Evolutionary conservation across 2,888 invertebrate species (phyloP).

Genomic region (Tiphia femorata): DNA sequence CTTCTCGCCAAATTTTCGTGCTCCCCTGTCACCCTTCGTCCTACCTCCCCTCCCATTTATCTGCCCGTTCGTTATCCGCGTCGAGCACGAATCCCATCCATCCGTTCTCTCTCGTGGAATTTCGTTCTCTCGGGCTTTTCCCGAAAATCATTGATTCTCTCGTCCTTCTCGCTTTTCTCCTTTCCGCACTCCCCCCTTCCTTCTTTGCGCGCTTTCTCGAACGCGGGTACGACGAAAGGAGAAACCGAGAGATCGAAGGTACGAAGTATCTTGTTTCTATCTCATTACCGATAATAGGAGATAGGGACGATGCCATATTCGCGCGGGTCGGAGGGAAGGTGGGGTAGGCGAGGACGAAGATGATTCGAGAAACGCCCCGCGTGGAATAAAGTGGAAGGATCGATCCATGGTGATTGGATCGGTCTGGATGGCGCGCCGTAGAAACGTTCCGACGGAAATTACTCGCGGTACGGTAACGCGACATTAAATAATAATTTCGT

Average conservation of each 20-base stretch:
- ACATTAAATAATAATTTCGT: constrained; percentile 31
- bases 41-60: too few species aligned
- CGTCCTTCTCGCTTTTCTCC: too few species aligned
- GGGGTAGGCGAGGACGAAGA: neutral
- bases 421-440: neutral
- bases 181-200: too few species aligned
- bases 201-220: too few species aligned
- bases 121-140: too few species aligned
- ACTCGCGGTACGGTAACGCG: constrained; percentile 10
- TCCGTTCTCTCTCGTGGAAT: too few species aligned
- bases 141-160: too few species aligned
- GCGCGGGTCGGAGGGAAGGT: neutral
- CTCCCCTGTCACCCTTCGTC: too few species aligned
- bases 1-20: too few species aligned
- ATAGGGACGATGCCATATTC: constrained; percentile 14
- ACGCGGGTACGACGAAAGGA: too few species aligned
- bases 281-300: constrained; percentile 31
- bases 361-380: constrained; percentile 1
- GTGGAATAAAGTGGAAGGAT: constrained; percentile 15
- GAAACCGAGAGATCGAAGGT: neutral
- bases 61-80: too few species aligned
- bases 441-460: constrained; percentile 17
- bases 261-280: constrained; percentile 29
- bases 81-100: too few species aligned
- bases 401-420: constrained; percentile 20